phyloP scores from a whole-genome alignment of 2,797 vertebrate genomes.

The Sebastes matsubarae region DNA sequence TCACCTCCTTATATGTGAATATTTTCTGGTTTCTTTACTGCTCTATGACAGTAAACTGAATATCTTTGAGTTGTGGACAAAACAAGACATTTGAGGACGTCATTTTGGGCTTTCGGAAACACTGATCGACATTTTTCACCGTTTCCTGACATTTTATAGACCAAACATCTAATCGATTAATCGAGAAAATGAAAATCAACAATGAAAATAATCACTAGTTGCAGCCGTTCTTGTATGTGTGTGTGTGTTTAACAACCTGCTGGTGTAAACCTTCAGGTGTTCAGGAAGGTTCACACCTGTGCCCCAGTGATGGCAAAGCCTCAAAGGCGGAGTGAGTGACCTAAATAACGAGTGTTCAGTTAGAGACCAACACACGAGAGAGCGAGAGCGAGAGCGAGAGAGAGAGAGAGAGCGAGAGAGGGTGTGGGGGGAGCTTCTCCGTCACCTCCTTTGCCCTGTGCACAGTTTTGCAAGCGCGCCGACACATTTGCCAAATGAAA shows the following conservation, averaged over 20 bases:
- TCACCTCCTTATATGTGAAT: too few relatives aligned
- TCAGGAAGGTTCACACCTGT: constrained; percentile 60
- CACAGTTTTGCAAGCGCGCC: constrained; percentile 31
- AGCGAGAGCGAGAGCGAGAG: not conserved
- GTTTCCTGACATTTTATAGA: too few relatives aligned
- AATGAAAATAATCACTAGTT: too few relatives aligned
- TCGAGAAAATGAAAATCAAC: too few relatives aligned
- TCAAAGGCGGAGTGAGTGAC: constrained; percentile 52
- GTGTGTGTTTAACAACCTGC: constrained; percentile 17
- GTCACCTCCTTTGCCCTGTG: constrained; percentile 44
- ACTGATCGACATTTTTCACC: too few relatives aligned
- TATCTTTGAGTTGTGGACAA: too few relatives aligned
- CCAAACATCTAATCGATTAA: too few relatives aligned
- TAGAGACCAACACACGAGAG: constrained; percentile 12
- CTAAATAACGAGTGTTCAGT: constrained; percentile 57
- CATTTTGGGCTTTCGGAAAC: too few relatives aligned
- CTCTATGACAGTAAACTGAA: too few relatives aligned
- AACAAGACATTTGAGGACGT: too few relatives aligned
- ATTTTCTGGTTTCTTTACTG: too few relatives aligned
- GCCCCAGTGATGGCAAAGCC: constrained; percentile 37
- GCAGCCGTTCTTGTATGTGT: not conserved
- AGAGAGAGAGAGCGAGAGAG: not conserved
- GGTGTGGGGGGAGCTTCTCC: not conserved
- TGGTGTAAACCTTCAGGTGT: constrained; percentile 34
- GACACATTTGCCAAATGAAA: constrained; percentile 51